phyloP scores from a whole-genome alignment of 2,888 invertebrate species.

The Adela reaumurella region DNA sequence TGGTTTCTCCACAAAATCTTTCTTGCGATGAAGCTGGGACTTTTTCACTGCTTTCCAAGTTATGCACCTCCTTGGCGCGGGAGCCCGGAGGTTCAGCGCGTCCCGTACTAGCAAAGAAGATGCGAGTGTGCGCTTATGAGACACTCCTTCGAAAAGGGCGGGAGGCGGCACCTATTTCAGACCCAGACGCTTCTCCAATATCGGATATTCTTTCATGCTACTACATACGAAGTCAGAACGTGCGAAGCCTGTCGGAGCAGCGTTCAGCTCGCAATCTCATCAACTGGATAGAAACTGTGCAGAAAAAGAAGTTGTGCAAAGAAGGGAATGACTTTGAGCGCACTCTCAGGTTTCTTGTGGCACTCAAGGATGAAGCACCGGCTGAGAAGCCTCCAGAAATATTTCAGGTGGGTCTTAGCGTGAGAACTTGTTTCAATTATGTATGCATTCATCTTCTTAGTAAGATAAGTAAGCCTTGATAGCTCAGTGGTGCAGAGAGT shows the following conservation, averaged over 20 bases:
- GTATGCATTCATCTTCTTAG: too few species aligned
- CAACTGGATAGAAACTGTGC: slow-evolving; percentile 25
- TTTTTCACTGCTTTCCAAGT: not conserved
- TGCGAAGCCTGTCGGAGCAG: slow-evolving; percentile 37
- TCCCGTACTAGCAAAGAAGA: slow-evolving; percentile 22
- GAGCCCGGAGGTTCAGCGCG: not conserved
- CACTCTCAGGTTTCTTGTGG: slow-evolving; percentile 28
- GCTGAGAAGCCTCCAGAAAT: slow-evolving; percentile 29
- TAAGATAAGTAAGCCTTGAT: too few species aligned
- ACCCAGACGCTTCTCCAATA: slow-evolving; percentile 24
- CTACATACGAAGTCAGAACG: slow-evolving; percentile 27
- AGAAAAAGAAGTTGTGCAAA: slow-evolving; percentile 25
- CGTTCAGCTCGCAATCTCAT: slow-evolving; percentile 31
- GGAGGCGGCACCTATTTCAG: slow-evolving; percentile 19
- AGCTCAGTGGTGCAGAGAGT: too few species aligned
- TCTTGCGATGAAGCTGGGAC: not conserved
- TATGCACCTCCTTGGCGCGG: not conserved
- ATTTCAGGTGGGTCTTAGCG: slow-evolving; percentile 26
- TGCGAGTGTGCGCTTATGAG: slow-evolving; percentile 39
- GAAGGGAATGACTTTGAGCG: slow-evolving; percentile 24
- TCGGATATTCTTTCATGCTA: slow-evolving; percentile 34
- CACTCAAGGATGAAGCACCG: slow-evolving; percentile 27
- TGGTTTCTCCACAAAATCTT: too few species aligned
- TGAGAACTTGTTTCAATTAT: not conserved
- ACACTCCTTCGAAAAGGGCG: slow-evolving; percentile 36